phyloP scores from a whole-genome alignment of 1,140 invertebrate species.

The Dendroctonus valens region DNA sequence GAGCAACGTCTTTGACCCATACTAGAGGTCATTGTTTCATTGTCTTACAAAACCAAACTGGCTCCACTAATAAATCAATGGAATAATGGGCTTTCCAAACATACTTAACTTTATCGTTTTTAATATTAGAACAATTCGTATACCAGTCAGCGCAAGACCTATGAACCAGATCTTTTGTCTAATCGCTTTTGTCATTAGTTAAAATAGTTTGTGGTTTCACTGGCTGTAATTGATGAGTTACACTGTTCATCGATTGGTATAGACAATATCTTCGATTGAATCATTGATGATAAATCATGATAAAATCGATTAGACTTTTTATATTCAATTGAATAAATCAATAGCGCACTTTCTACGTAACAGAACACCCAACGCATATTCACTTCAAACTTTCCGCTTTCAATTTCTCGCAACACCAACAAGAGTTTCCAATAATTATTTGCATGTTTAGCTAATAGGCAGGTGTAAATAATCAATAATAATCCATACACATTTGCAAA shows the following conservation, averaged over 20 bases:
- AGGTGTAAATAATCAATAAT: constrained; percentile 17
- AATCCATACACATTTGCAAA: constrained; percentile 1
- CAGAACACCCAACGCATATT: too few relatives aligned
- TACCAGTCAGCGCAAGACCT: constrained; percentile 3
- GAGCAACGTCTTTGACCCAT: constrained; percentile 23
- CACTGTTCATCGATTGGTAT: constrained; percentile 1
- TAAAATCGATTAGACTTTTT: too few relatives aligned
- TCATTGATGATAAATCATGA: too few relatives aligned
- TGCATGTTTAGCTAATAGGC: not conserved
- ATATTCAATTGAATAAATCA: too few relatives aligned
- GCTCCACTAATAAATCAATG: constrained; percentile 29
- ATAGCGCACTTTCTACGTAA: too few relatives aligned
- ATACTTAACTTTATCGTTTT: constrained; percentile 31
- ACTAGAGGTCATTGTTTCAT: constrained; percentile 27
- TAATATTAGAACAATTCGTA: constrained; percentile 30
- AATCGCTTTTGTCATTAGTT: constrained; percentile 21
- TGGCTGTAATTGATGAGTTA: not conserved
- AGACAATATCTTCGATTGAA: constrained; percentile 3
- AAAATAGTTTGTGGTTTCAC: constrained; percentile 6
- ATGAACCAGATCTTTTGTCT: constrained; percentile 26
- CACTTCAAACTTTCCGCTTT: not conserved
- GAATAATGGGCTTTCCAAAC: constrained; percentile 32
- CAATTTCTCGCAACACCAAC: constrained; percentile 4
- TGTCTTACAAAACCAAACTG: constrained; percentile 26
- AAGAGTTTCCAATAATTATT: constrained; percentile 3